phyloP scores from a whole-genome alignment of 2,797 vertebrate species.

The Centropyge bicolor region DNA sequence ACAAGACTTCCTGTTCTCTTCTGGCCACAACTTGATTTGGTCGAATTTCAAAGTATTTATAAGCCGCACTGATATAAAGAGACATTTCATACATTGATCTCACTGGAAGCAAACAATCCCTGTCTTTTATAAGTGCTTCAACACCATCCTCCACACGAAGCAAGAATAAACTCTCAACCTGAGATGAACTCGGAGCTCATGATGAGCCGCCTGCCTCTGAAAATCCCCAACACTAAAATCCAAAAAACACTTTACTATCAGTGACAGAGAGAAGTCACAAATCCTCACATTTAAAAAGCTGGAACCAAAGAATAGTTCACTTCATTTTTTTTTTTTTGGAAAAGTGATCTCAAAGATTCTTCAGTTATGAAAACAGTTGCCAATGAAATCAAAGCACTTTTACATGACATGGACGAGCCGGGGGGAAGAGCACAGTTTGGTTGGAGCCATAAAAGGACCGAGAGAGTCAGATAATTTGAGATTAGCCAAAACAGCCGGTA shows the following conservation, averaged over 20 bases:
- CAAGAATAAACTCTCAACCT: neutral
- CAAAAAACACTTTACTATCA: neutral
- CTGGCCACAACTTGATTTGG: neutral
- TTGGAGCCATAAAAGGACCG: slow-evolving; percentile 12
- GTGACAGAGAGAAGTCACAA: neutral
- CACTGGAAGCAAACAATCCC: neutral
- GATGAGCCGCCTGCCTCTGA: neutral
- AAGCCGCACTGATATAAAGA: neutral
- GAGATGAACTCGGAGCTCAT: neutral
- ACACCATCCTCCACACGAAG: neutral
- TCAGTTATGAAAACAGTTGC: too few species aligned
- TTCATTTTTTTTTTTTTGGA: too few species aligned
- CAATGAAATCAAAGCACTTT: too few species aligned
- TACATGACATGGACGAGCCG: neutral
- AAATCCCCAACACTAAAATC: neutral
- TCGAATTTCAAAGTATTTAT: neutral
- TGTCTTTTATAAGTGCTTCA: neutral
- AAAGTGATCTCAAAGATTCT: neutral
- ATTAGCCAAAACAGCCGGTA: slow-evolving; percentile 13
- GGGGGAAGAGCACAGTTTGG: neutral
- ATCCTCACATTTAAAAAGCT: neutral
- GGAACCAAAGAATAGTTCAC: neutral
- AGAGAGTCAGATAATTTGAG: slow-evolving; percentile 34
- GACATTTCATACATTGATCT: neutral
- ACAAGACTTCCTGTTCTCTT: neutral